A percentile compares a stretch with the other conserved stretches of the same genome.
phyloP scores from a whole-genome alignment of 2,113 vertebrate genomes.

The Accipiter cooperii region DNA sequence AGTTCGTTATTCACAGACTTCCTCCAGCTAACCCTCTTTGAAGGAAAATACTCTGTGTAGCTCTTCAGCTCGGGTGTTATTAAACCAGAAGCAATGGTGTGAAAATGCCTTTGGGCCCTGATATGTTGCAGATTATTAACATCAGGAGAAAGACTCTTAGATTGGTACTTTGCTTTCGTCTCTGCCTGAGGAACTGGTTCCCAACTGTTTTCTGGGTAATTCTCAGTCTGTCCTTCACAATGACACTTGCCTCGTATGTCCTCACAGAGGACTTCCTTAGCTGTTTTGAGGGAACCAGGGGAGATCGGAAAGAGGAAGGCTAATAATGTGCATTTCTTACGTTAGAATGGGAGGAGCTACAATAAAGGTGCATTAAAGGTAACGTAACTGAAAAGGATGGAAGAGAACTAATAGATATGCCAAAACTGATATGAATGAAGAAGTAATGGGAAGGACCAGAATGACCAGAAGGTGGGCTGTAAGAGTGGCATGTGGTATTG shows the following conservation, averaged over 20 bases:
- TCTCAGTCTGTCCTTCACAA: neutral
- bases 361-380: neutral
- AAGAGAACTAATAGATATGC: neutral
- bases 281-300: neutral
- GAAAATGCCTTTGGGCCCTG: neutral
- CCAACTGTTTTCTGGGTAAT: neutral
- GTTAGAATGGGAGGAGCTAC: neutral
- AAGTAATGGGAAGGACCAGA: neutral
- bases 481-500: neutral
- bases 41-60: neutral
- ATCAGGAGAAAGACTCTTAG: neutral
- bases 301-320: neutral
- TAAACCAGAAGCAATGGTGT: neutral
- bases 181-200: neutral
- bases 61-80: neutral
- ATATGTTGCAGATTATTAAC: neutral
- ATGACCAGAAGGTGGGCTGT: neutral
- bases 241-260: neutral
- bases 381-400: neutral
- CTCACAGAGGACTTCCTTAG: neutral
- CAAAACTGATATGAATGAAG: neutral
- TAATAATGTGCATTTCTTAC: neutral
- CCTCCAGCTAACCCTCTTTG: neutral
- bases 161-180: neutral
- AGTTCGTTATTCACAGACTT: neutral